Base-by-base conservation (phyloP, 2,888 invertebrate genomes). In the Siphlonurus alternatus region DNA sequence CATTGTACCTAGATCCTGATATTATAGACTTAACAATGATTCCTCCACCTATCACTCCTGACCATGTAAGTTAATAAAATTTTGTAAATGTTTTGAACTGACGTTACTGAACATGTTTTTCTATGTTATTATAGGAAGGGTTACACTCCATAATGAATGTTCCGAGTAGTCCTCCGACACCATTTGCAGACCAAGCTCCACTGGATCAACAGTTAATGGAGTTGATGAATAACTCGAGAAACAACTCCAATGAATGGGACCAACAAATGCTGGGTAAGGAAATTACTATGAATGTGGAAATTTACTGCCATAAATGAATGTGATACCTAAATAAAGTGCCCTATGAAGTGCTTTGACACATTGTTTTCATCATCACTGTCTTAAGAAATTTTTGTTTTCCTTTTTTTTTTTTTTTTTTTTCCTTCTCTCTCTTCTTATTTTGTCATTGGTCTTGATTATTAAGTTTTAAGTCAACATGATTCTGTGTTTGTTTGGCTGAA, bases 11-110 rank as follows among this genome's bases (percentile, higher is more conserved):
- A 71, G 93, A 93, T 75, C 88, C 88, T 56, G 93, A 93, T 79
- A 85, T 93, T 72, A 93, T 93, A 75, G 93, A 93, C 78, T 80
- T 93, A 75, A 91, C 92, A 64, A 81, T 89, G 72, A 83, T 93
- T 73, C 92, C 92, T 67, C 92, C 92, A 23, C 91, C 92, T 0
- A 85, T 86, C 72, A 90, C 90, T 22, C 90, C 90, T 1, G 89
- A 89, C 72, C 88, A 89, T 70, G 74, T 71, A 63, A 68, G 68
- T 53, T 38, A 2, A 23, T 25, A 18, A 53, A 56, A 63, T 64
- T 25, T 7, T 64, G 38, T 38, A 38, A 5, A 38, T 5, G 7
- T 10, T 38, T 53, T 56, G 25, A 10, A 2, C 1, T 23, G 61
- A 25, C 51, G 23, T 23, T 59, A 24, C 10, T 25, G 25, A 23